Conservation (phyloP, 2,888 invertebrate species). For the Amphipoea lucens region DNA sequence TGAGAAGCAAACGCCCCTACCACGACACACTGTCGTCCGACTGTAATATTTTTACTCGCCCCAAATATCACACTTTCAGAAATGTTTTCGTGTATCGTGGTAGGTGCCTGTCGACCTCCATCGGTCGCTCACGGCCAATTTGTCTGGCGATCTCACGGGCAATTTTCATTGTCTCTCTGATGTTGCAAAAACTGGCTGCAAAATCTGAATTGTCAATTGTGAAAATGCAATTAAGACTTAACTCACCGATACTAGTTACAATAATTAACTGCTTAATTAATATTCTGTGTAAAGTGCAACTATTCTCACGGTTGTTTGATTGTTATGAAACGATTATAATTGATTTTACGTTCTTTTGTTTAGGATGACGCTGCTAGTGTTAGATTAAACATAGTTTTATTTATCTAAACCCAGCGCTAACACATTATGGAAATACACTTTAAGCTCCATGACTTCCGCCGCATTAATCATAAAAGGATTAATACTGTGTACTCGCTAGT, state of each 20-base stretch:
- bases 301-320: constrained; percentile 47
- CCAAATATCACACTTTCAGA: constrained; percentile 33
- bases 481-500: constrained; percentile 61
- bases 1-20: constrained; percentile 59
- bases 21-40: constrained; percentile 44
- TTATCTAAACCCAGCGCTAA: not conserved
- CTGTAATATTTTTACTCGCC: constrained; percentile 18
- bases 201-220: constrained; percentile 73
- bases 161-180: constrained; percentile 78
- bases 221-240: constrained; percentile 72
- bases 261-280: constrained; percentile 54
- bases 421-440: constrained; percentile 39
- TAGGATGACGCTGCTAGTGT: not conserved
- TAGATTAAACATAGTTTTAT: constrained; percentile 11
- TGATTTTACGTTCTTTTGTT: constrained; percentile 42
- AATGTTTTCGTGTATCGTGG: constrained; percentile 60
- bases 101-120: constrained; percentile 79
- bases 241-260: constrained; percentile 57
- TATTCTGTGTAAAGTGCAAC: constrained; percentile 30
- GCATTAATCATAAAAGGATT: constrained; percentile 73
- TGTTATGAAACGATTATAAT: constrained; percentile 28
- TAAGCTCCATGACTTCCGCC: constrained; percentile 69
- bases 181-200: constrained; percentile 78
- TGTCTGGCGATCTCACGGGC: constrained; percentile 78
- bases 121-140: constrained; percentile 82